These are phyloP conservation scores for Labeo rohita DNA, from an alignment of 2,113 vertebrate genomes.

Conservation along the genomic window DNA sequence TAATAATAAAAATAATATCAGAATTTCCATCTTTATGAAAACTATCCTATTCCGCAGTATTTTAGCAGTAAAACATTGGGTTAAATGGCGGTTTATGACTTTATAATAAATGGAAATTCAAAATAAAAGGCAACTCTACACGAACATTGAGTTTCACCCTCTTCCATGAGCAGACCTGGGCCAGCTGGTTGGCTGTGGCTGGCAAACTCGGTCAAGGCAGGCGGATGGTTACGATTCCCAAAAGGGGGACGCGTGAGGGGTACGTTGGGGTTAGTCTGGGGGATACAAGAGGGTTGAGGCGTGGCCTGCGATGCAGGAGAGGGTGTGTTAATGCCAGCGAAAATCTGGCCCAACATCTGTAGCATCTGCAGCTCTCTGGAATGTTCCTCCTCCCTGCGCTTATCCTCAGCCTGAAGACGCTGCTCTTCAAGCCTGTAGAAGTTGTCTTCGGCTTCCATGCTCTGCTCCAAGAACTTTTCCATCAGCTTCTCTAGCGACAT, in stretches of 20 bases:
- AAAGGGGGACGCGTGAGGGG: slow-evolving; percentile 38
- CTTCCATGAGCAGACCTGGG: slow-evolving; percentile 66
- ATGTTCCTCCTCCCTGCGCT: slow-evolving; percentile 84
- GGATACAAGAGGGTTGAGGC: slow-evolving; percentile 59
- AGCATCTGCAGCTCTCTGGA: slow-evolving; percentile 88
- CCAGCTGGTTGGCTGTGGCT: slow-evolving; percentile 74
- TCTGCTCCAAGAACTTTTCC: slow-evolving; percentile 90
- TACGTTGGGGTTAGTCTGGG: slow-evolving; percentile 53
- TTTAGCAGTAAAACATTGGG: neutral
- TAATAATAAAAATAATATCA: neutral
- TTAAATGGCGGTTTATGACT: neutral
- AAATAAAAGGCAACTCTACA: slow-evolving; percentile 17
- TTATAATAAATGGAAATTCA: neutral
- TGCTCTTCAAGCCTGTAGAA: slow-evolving; percentile 88
- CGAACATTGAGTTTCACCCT: slow-evolving; percentile 36
- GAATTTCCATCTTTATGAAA: neutral
- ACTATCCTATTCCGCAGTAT: neutral
- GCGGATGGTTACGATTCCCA: slow-evolving; percentile 57
- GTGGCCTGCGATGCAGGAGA: slow-evolving; percentile 64
- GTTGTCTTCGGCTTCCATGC: slow-evolving; percentile 83
- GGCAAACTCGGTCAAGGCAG: slow-evolving; percentile 69
- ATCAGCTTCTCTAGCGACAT: slow-evolving; percentile 87
- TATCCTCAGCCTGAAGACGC: slow-evolving; percentile 85
- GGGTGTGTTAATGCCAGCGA: slow-evolving; percentile 79
- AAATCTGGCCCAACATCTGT: slow-evolving; percentile 91